Percentiles rank a stretch among this genome's conserved stretches.
Evolutionary conservation across 1,140 invertebrate species (phyloP).

Genomic region (Chlorops oryzae): DNA sequence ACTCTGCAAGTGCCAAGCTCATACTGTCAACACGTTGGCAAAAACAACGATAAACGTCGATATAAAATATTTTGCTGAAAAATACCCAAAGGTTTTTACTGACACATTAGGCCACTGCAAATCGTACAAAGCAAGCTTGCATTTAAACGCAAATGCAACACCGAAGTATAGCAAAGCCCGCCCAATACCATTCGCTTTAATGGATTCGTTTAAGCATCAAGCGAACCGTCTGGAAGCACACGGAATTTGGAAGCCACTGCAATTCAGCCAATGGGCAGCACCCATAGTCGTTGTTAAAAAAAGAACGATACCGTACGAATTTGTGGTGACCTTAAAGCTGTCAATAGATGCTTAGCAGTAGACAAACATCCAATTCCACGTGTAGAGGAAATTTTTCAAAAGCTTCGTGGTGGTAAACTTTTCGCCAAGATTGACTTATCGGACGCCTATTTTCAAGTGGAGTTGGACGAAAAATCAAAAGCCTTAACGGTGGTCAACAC

Average conservation of each 20-base stretch:
- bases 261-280: constrained; percentile 32
- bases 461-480: constrained; percentile 23
- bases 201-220: constrained; percentile 25
- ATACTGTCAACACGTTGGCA: neutral
- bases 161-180: constrained; percentile 8
- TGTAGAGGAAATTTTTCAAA: constrained; percentile 31
- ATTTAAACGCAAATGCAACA: constrained; percentile 4
- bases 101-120: constrained; percentile 4
- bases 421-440: constrained; percentile 31
- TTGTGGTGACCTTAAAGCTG: constrained; percentile 49
- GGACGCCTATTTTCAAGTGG: constrained; percentile 30
- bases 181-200: constrained; percentile 24
- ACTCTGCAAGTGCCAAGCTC: neutral
- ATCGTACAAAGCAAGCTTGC: constrained; percentile 2
- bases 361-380: constrained; percentile 46
- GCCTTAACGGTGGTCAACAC: constrained; percentile 24
- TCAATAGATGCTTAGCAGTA: constrained; percentile 42
- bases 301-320: constrained; percentile 40
- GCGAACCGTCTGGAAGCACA: constrained; percentile 18
- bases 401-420: constrained; percentile 28
- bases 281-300: constrained; percentile 49
- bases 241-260: constrained; percentile 20
- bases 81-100: constrained; percentile 1
- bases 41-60: neutral
- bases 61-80: neutral